These are phyloP conservation scores for Tetrax tetrax DNA, from an alignment of 2,113 vertebrate species.

Conservation along the genomic window DNA sequence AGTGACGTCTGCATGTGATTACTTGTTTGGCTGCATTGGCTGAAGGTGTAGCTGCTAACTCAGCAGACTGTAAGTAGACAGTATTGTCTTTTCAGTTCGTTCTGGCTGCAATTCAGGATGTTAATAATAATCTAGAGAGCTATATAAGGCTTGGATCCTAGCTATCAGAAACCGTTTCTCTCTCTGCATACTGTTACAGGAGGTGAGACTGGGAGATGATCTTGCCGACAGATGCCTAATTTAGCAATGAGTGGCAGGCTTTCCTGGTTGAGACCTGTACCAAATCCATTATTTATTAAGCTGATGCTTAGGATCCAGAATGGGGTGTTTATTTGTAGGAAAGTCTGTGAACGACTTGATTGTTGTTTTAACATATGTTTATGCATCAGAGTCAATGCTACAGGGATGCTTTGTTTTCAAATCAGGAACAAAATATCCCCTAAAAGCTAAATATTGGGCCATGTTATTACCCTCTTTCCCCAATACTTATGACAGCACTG, in stretches of 20 bases:
- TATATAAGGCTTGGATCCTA: background rate
- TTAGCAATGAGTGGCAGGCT: background rate
- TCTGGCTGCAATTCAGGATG: slow-evolving; percentile 46
- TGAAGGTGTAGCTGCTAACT: slow-evolving; percentile 48
- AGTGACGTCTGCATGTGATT: background rate
- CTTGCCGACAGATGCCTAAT: background rate
- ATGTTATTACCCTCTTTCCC: background rate
- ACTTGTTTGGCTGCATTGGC: slow-evolving; percentile 20
- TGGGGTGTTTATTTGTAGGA: background rate
- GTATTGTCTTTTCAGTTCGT: background rate
- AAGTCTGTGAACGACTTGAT: background rate
- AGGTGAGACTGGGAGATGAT: background rate
- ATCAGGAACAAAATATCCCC: background rate
- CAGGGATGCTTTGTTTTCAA: background rate
- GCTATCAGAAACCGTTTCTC: background rate
- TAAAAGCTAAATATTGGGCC: background rate
- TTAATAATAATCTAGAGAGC: slow-evolving; percentile 40
- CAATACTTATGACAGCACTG: background rate
- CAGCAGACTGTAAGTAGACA: slow-evolving; percentile 53
- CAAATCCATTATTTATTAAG: background rate
- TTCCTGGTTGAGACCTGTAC: background rate
- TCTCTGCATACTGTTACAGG: background rate
- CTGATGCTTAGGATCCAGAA: background rate
- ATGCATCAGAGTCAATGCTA: background rate
- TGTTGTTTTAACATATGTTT: background rate